Base-by-base conservation (phyloP, 1,140 invertebrate genomes). In the Holcopasites calliopsidis region DNA sequence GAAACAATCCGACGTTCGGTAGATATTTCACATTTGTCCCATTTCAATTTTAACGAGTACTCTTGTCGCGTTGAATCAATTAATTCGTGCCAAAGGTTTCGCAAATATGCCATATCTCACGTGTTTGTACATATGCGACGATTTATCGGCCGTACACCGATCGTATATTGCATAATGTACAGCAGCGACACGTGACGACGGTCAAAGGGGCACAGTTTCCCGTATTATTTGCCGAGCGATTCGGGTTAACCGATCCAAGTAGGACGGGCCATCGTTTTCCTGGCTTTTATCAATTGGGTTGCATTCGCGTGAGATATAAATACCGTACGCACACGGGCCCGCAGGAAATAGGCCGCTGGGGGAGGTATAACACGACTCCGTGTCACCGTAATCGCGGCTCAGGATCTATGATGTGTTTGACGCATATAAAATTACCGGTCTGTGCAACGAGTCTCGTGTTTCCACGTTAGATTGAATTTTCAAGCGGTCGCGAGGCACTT, bases 271-370 rank as follows among this genome's bases (percentile, higher is more conserved):
- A 21, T 38, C n/a, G 69, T 76, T n/a, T 47, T 66, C 79, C 80
- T 81, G 80, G 58, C n/a, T 66, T 82, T 82, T 82, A 81, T 82
- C 80, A 82, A 81, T 81, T 77, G 31, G 73, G 73, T 72, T 76
- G 68, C 73, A 72, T 57, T 77, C 47, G 73, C 73, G 65, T 75
- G 64, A 68, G 64, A 75, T 60, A 50, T 50, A 50, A 69, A 75
- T 55, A 21, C 61, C 50, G 38, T n/a, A n/a, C n/a, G n/a, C n/a
- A n/a, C 62, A 57, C 26, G 71, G 62, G 50, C 61, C 38, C 71
- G 61, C 8, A 57, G 31, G 62, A 66, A 74, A 74, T 74, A 74
- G 71, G 71, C 61, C 71, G 62, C 50, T 8, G 21, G 61, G 47
- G 50, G 38, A 35, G 42, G 52, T 62, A 66, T 74, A 74, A 74